Evolutionary conservation across 2,113 vertebrate species (phyloP).

Genomic region (Butastur rufipennis): DNA sequence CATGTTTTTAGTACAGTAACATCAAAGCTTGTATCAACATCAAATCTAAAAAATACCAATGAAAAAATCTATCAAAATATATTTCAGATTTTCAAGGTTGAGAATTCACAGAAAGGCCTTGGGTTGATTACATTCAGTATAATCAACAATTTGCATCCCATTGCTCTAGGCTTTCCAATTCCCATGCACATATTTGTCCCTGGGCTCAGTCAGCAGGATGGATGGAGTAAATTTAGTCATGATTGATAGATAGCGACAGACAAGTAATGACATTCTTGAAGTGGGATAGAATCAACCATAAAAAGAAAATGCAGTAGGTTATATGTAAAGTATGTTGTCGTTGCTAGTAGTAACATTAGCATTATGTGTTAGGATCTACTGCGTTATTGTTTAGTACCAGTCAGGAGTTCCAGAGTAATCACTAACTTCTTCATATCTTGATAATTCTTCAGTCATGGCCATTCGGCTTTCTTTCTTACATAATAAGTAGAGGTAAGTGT

Average conservation of each 20-base stretch:
- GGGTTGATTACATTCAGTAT: background rate
- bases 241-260: background rate
- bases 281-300: background rate
- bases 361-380: background rate
- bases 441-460: background rate
- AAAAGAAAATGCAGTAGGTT: background rate
- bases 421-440: background rate
- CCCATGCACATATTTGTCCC: background rate
- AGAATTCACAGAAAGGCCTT: background rate
- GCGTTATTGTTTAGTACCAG: background rate
- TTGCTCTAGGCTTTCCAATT: background rate
- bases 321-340: background rate
- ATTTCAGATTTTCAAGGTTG: background rate
- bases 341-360: background rate
- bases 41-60: background rate
- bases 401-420: background rate
- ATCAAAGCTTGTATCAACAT: background rate
- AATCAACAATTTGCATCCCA: background rate
- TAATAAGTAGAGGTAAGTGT: rapidly evolving
- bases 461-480: background rate
- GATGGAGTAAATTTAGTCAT: background rate
- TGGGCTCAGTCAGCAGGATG: background rate
- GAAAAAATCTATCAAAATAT: background rate
- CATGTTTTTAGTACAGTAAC: background rate
- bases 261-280: background rate